Evolutionary conservation across 1,140 invertebrate genomes (phyloP).

Genomic region (Drosophila ogumai): DNA sequence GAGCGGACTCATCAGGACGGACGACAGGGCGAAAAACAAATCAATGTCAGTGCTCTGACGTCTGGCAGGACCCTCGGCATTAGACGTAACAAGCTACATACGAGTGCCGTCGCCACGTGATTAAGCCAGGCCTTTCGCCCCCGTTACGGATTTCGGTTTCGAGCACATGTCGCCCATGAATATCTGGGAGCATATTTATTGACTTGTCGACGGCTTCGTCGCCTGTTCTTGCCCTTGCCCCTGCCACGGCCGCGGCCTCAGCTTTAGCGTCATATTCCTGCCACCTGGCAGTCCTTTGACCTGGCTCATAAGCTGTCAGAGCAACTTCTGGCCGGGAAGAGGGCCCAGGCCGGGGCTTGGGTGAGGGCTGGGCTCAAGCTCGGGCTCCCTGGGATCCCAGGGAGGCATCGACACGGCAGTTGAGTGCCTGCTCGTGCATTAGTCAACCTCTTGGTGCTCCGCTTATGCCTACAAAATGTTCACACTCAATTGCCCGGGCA

Average conservation of each 20-base stretch:
- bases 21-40: conserved; percentile 63
- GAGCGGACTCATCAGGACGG: conserved; percentile 15
- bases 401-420: conserved; percentile 62
- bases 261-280: conserved; percentile 15
- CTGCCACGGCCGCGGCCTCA: not conserved
- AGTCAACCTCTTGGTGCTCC: conserved; percentile 58
- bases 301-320: conserved; percentile 69
- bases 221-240: conserved; percentile 1
- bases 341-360: not conserved
- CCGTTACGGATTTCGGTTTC: conserved; percentile 12
- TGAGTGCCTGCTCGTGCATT: conserved; percentile 81
- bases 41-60: conserved; percentile 70
- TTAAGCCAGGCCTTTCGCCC: conserved; percentile 43
- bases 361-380: too few relatives aligned
- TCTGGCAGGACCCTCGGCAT: conserved; percentile 39
- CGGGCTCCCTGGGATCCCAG: not conserved
- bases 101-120: conserved; percentile 65
- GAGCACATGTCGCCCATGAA: conserved; percentile 59
- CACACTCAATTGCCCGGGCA: conserved; percentile 81
- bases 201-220: conserved; percentile 71
- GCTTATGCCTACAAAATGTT: conserved; percentile 72
- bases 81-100: conserved; percentile 34
- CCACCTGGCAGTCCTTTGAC: conserved; percentile 56
- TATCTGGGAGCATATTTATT: conserved; percentile 77
- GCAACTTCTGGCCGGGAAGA: conserved; percentile 39